These are phyloP conservation scores for Ophion ellenae DNA, from an alignment of 2,888 invertebrate genomes.

Conservation along the genomic window DNA sequence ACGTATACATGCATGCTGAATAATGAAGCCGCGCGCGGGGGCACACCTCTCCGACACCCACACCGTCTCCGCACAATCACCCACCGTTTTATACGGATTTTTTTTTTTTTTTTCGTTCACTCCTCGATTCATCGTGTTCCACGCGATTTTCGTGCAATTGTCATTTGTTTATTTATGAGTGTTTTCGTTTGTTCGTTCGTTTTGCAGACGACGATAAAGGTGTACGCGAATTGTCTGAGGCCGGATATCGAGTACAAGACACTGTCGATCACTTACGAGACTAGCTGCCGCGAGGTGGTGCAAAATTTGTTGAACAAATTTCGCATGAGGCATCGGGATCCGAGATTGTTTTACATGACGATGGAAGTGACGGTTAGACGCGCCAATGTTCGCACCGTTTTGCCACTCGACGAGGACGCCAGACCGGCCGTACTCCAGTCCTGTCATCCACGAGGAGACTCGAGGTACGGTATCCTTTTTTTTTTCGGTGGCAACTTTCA, in stretches of 20 bases:
- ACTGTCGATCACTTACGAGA: conserved; percentile 94
- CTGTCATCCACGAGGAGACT: conserved; percentile 97
- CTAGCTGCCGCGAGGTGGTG: conserved; percentile 94
- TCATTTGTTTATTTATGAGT: neutral
- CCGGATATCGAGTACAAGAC: conserved; percentile 99
- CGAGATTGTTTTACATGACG: conserved; percentile 95
- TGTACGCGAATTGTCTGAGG: conserved; percentile 94
- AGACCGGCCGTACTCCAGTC: conserved; percentile 96
- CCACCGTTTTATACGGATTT: neutral
- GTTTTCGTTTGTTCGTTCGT: conserved; percentile 30
- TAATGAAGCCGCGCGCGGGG: conserved; percentile 27
- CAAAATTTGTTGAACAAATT: conserved; percentile 93
- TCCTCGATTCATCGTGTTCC: neutral
- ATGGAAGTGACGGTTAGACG: conserved; percentile 96
- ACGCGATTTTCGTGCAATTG: neutral
- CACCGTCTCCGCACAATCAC: conserved; percentile 22
- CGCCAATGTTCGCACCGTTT: conserved; percentile 91
- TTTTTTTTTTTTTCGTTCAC: neutral
- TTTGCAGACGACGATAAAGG: conserved; percentile 94
- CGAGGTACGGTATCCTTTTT: conserved; percentile 86
- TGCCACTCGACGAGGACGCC: conserved; percentile 94
- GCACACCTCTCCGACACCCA: conserved; percentile 61
- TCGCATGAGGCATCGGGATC: conserved; percentile 96
- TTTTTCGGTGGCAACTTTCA: conserved; percentile 29
- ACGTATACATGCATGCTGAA: conserved; percentile 23